phyloP scores from a whole-genome alignment of 2,888 invertebrate genomes.

The Balanococcus diminutus region DNA sequence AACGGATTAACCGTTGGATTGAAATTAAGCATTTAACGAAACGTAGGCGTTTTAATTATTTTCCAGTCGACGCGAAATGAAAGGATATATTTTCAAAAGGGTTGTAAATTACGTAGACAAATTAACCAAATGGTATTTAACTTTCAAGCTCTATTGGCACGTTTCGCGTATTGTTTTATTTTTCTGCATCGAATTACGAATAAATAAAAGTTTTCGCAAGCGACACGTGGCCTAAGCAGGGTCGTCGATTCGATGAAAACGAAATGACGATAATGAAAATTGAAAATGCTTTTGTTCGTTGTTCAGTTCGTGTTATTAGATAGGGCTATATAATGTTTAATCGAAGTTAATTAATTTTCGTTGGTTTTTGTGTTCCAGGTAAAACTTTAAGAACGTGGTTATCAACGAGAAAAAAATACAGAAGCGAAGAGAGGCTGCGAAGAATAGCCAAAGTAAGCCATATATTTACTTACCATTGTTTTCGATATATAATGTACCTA shows the following conservation, averaged over 20 bases:
- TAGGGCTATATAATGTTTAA: background rate
- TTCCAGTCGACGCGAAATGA: background rate
- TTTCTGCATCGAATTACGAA: background rate
- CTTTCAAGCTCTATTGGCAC: background rate
- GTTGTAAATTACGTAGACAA: background rate
- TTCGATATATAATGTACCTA: background rate
- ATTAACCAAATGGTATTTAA: constrained; percentile 7
- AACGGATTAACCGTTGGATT: background rate
- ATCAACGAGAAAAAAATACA: constrained; percentile 24
- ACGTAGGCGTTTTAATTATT: constrained; percentile 15
- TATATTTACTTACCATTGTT: background rate
- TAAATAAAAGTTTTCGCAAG: background rate
- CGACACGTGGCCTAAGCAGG: background rate
- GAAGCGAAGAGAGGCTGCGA: constrained; percentile 45
- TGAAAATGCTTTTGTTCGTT: background rate
- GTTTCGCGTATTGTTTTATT: background rate
- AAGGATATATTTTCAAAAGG: background rate
- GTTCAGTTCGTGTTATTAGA: background rate
- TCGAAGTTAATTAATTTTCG: background rate
- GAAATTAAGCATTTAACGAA: background rate
- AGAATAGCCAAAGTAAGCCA: constrained; percentile 45
- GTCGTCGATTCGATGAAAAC: background rate
- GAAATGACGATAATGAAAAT: background rate
- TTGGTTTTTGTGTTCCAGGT: constrained; percentile 17
- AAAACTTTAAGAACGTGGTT: constrained; percentile 44